phyloP scores from a whole-genome alignment of 2,113 vertebrate genomes.

The Pelvicachromis taeniatus region DNA sequence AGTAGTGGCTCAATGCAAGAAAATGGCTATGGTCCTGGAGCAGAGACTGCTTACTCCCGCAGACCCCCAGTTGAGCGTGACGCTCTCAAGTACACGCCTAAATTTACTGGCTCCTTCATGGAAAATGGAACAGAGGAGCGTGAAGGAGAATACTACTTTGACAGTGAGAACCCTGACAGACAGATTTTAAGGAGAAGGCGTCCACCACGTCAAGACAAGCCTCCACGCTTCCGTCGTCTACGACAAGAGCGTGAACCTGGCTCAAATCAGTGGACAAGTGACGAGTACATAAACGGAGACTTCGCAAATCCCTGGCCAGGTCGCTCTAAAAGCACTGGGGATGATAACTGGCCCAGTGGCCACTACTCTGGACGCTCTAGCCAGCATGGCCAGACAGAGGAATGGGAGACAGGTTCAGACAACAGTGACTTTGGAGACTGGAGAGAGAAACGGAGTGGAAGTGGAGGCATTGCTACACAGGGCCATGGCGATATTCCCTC shows the following conservation, averaged over 20 bases:
- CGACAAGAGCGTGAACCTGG: conserved; percentile 83
- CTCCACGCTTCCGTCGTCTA: conserved; percentile 89
- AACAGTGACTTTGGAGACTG: conserved; percentile 94
- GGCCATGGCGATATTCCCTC: conserved; percentile 67
- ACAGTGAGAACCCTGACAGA: conserved; percentile 85
- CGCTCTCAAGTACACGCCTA: conserved; percentile 76
- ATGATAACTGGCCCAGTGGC: conserved; percentile 71
- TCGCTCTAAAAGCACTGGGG: conserved; percentile 73
- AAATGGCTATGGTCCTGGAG: conserved; percentile 72
- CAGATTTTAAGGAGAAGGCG: conserved; percentile 85
- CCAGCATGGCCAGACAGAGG: conserved; percentile 83
- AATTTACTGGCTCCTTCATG: conserved; percentile 75
- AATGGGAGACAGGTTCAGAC: conserved; percentile 96
- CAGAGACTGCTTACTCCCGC: conserved; percentile 72
- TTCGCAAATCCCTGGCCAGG: conserved; percentile 80
- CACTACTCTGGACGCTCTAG: conserved; percentile 69
- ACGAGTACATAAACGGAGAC: conserved; percentile 81
- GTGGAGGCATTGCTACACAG: conserved; percentile 52
- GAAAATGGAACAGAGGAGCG: conserved; percentile 82
- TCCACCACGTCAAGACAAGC: conserved; percentile 95
- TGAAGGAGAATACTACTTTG: conserved; percentile 82
- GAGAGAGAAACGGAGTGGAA: conserved; percentile 77
- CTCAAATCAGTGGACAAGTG: conserved; percentile 81
- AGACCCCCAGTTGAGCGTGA: conserved; percentile 78
- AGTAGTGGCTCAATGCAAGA: conserved; percentile 76